These are phyloP conservation scores for Lathamus discolor DNA, from an alignment of 2,113 vertebrate genomes.

Conservation along the genomic window DNA sequence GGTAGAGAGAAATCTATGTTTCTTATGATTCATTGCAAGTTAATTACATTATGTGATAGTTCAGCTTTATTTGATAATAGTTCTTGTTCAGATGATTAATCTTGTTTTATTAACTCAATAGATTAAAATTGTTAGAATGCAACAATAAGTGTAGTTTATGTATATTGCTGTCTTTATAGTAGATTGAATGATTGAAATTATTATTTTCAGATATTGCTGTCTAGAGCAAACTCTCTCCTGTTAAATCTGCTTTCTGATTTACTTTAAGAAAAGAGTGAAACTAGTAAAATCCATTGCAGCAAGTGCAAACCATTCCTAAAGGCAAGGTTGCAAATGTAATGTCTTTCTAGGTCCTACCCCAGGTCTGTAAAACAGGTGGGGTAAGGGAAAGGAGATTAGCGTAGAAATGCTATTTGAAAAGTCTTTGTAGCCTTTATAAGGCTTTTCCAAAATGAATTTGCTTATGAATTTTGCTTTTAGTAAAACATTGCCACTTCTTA, in stretches of 20 bases:
- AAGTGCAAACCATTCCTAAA: not conserved
- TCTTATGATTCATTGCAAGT: not conserved
- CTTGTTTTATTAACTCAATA: not conserved
- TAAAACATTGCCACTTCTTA: not conserved
- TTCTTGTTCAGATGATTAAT: not conserved
- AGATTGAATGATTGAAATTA: not conserved
- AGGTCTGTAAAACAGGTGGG: not conserved
- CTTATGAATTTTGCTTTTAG: not conserved
- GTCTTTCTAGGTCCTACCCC: not conserved
- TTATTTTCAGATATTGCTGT: not conserved
- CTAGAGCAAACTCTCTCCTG: not conserved
- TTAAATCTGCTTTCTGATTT: slow-evolving; percentile 1
- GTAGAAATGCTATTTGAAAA: not conserved
- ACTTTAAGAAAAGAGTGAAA: not conserved
- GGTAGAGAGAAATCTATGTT: not conserved
- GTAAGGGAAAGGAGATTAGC: not conserved
- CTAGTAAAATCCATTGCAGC: not conserved
- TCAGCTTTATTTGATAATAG: not conserved
- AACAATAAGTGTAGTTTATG: not conserved
- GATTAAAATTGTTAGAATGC: not conserved
- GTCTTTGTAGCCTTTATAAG: not conserved
- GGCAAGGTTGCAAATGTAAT: not conserved
- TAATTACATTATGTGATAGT: not conserved
- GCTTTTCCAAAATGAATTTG: not conserved
- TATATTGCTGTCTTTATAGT: not conserved